Evolutionary conservation across 1,140 invertebrate genomes (phyloP), one percentile per base, ranked within the genome.

Genomic region (Nixonia krombeini): DNA sequence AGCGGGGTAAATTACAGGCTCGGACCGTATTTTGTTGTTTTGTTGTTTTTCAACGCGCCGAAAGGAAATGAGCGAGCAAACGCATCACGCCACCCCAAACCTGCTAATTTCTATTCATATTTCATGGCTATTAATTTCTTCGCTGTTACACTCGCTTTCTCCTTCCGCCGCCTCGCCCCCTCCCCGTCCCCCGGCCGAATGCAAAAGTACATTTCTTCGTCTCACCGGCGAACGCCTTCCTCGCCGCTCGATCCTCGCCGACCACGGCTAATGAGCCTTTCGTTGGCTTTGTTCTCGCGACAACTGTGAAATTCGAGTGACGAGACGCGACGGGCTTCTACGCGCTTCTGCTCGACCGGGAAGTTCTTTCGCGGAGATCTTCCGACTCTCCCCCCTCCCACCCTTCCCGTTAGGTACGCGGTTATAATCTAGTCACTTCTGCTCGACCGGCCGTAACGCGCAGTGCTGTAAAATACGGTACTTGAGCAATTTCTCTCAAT

Each of bases 81-180:
- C 82, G 82, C 82, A 82, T 85, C 83, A 85, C 82, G 83, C 83
- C 82, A 85, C 81, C 82, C 82, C 83, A 82, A 84, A 85, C 82
- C 82, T 82, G 83, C 83, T 85, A 85, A 85, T 84, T 85, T 85
- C 84, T 85, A 85, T 84, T 85, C 84, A 85, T 85, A 85, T 85
- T 85, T 85, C 85, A 85, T 85, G 84, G 84, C 84, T 85, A 85
- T 85, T 85, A 85, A 85, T 85, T 85, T 85, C 84, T 84, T 83
- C 76, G 78, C 80, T 84, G 81, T 84, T 83, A 79, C 63, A 61
- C 47, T 64, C 26, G 52, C 57, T 66, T 59, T 70, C 66, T 56
- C 42, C 53, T 53, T 63, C 45, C 35, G 33, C 45, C 41, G 33
- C 28, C 26, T 35, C 18, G 28, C 12, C 40, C 28, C 28, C 37